phyloP scores from a whole-genome alignment of 1,140 invertebrate genomes.

The Neuroterus valhalla region DNA sequence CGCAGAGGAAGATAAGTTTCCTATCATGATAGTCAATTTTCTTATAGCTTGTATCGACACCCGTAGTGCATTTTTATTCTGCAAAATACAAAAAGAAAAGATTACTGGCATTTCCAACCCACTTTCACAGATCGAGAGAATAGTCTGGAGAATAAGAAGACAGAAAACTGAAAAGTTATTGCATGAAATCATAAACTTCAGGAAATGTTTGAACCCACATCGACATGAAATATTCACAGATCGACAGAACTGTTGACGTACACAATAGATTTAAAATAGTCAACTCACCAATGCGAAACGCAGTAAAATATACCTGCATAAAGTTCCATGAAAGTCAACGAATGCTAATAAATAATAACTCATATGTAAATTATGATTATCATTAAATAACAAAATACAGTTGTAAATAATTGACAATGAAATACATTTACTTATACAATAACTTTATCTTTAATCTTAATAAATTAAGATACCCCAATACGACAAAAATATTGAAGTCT shows the following conservation, averaged over 20 bases:
- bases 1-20: too few species aligned
- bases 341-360: background rate
- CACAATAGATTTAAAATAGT: conserved; percentile 7
- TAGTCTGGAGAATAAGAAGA: conserved; percentile 26
- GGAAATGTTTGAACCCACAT: background rate
- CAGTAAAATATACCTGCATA: background rate
- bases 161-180: conserved; percentile 28
- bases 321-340: background rate
- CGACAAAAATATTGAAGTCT: too few species aligned
- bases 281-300: background rate
- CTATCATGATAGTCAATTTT: too few species aligned
- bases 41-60: too few species aligned
- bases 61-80: background rate
- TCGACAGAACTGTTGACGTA: background rate
- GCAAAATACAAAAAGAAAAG: conserved; percentile 13
- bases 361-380: too few species aligned
- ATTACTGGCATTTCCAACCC: conserved; percentile 23
- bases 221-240: conserved; percentile 4
- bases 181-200: conserved; percentile 27
- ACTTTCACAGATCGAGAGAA: conserved; percentile 21
- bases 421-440: too few species aligned
- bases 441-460: too few species aligned
- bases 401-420: too few species aligned
- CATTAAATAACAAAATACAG: too few species aligned
- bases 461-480: too few species aligned